A percentile compares a stretch with the other conserved stretches of the same genome.
These are phyloP conservation scores for Netelia inedita DNA, from an alignment of 2,888 invertebrate species.

Conservation along the genomic window DNA sequence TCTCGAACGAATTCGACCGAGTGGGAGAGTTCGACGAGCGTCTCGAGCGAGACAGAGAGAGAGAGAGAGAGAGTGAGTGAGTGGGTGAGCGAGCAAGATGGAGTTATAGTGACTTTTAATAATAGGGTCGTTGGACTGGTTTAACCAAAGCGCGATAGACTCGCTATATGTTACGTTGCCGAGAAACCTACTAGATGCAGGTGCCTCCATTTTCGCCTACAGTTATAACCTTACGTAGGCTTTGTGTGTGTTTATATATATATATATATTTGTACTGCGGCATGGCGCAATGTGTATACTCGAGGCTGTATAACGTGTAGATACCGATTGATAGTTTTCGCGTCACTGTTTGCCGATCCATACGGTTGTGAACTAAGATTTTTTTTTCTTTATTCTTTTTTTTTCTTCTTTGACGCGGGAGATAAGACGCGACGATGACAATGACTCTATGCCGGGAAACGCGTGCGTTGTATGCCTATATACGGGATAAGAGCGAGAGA, in stretches of 20 bases:
- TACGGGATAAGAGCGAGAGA: not conserved
- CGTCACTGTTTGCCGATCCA: not conserved
- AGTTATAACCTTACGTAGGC: not conserved
- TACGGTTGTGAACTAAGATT: not conserved
- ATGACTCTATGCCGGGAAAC: not conserved
- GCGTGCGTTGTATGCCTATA: not conserved
- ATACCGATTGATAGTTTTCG: conserved; percentile 24
- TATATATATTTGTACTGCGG: not conserved
- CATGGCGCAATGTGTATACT: conserved; percentile 2
- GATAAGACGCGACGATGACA: conserved; percentile 2
- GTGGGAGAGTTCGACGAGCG: not conserved
- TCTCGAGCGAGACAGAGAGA: not conserved
- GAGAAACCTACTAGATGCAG: conserved; percentile 61
- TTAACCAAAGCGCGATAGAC: conserved; percentile 45
- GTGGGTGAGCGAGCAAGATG: not conserved
- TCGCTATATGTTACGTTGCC: conserved; percentile 35
- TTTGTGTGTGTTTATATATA: not conserved
- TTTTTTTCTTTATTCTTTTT: not conserved
- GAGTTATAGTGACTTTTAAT: conserved; percentile 22
- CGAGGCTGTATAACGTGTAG: not conserved
- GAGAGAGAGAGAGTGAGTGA: not conserved
- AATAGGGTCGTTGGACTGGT: conserved; percentile 66
- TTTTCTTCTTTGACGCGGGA: not conserved
- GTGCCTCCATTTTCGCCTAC: conserved; percentile 34
- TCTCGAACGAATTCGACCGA: not conserved